Evolutionary conservation across 2,888 invertebrate genomes (phyloP).

Genomic region (Neelides folsomi): DNA sequence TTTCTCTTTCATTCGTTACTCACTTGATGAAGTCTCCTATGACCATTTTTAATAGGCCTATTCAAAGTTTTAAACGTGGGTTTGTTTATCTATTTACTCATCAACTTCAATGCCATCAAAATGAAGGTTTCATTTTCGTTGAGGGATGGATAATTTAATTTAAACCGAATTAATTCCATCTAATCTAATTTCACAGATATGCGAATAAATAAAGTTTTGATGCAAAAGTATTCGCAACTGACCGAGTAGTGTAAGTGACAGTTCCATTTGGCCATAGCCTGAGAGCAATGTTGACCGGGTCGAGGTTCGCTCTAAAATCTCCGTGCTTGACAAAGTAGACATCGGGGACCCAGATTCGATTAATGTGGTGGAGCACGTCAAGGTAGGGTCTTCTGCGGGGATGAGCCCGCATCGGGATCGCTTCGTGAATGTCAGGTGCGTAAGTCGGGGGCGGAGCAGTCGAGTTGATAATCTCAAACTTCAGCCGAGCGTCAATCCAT

Average conservation of each 20-base stretch:
- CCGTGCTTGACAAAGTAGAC: conserved; percentile 95
- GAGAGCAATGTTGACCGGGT: conserved; percentile 83
- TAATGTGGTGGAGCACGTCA: conserved; percentile 85
- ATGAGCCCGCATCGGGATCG: conserved; percentile 31
- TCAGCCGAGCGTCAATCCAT: conserved; percentile 80
- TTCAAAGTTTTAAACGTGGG: no score
- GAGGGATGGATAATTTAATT: no score
- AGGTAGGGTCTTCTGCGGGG: conserved; percentile 44
- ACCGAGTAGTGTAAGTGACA: conserved; percentile 86
- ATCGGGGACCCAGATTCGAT: conserved; percentile 56
- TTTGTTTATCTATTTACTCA: no score
- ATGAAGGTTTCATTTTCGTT: no score
- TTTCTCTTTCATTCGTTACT: no score
- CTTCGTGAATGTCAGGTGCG: conserved; percentile 27
- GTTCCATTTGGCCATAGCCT: conserved; percentile 85
- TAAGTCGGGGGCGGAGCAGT: conserved; percentile 20
- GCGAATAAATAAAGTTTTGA: no score
- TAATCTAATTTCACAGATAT: no score
- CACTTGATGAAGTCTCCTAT: no score
- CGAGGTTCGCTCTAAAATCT: conserved; percentile 85
- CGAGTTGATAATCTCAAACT: conserved; percentile 76
- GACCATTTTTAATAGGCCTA: no score
- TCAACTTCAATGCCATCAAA: no score
- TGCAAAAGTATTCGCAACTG: conserved; percentile 18
- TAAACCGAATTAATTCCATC: no score